Evolutionary conservation across 1,140 invertebrate genomes (phyloP).

Genomic region (Drosophila kikkawai): DNA sequence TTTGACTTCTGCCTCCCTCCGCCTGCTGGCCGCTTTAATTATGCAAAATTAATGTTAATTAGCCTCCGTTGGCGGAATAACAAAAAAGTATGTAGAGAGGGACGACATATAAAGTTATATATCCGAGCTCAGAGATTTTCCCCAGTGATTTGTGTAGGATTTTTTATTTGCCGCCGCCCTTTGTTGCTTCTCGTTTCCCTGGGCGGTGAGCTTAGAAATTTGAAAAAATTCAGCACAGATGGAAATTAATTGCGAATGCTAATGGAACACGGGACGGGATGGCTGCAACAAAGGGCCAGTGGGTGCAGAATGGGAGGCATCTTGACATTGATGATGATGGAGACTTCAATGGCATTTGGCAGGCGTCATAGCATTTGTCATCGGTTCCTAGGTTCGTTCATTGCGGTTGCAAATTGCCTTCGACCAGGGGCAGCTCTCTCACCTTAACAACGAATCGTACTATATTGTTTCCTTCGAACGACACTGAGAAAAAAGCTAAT

Average conservation of each 20-base stretch:
- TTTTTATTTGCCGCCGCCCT: slow-evolving; percentile 24
- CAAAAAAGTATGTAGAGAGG: slow-evolving; percentile 29
- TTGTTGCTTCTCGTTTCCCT: slow-evolving; percentile 29
- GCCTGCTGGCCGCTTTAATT: slow-evolving; percentile 59
- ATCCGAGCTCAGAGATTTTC: slow-evolving; percentile 39
- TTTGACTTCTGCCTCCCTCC: slow-evolving; percentile 38
- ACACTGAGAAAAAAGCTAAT: background rate
- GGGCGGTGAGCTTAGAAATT: slow-evolving; percentile 46
- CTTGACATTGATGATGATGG: slow-evolving; percentile 56
- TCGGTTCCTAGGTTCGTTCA: slow-evolving; percentile 27
- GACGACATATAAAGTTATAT: slow-evolving; percentile 33
- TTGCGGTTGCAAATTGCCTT: slow-evolving; percentile 40
- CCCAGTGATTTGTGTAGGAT: slow-evolving; percentile 35
- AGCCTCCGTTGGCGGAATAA: slow-evolving; percentile 68
- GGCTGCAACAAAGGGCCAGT: slow-evolving; percentile 23
- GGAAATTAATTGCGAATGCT: slow-evolving; percentile 75
- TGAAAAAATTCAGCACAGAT: slow-evolving; percentile 63
- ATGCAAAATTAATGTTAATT: slow-evolving; percentile 83
- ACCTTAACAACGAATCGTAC: slow-evolving; percentile 38
- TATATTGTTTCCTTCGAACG: slow-evolving; percentile 18
- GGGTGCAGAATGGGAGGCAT: slow-evolving; percentile 20
- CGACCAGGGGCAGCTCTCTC: slow-evolving; percentile 9
- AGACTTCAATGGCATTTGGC: slow-evolving; percentile 53
- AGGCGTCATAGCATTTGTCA: slow-evolving; percentile 58
- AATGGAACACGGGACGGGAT: slow-evolving; percentile 59